Conservation (phyloP, 2,888 invertebrate species). For the Drosophila macrospina region DNA sequence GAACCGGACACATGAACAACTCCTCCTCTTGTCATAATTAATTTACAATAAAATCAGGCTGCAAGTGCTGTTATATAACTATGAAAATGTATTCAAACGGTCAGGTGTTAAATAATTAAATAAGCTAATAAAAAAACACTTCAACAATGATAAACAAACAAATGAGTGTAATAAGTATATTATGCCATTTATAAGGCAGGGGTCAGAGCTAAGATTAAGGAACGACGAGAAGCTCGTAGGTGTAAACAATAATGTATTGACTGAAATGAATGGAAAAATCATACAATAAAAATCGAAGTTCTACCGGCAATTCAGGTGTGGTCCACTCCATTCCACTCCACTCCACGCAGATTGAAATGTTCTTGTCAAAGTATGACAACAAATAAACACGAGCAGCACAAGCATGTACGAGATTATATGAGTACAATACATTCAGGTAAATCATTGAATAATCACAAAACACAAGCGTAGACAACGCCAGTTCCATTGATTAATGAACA, state of each 20-base stretch:
- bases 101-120: constrained; percentile 35
- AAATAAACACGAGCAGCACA: constrained; percentile 31
- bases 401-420: constrained; percentile 10
- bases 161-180: constrained; percentile 44
- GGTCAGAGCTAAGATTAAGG: constrained; percentile 9
- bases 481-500: constrained; percentile 64
- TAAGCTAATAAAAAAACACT: constrained; percentile 36
- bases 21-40: constrained; percentile 3
- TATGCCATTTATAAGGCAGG: constrained; percentile 16
- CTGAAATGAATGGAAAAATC: constrained; percentile 14
- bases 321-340: constrained; percentile 39
- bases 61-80: constrained; percentile 6
- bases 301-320: constrained; percentile 62
- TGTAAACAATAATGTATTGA: constrained; percentile 37
- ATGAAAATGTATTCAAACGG: constrained; percentile 1
- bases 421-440: constrained; percentile 18
- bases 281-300: constrained; percentile 19
- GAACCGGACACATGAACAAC: constrained; percentile 3
- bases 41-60: constrained; percentile 16
- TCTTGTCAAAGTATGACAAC: constrained; percentile 60
- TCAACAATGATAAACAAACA: constrained; percentile 32
- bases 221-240: constrained; percentile 35
- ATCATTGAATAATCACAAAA: constrained; percentile 34
- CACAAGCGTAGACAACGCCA: constrained; percentile 54
- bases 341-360: constrained; percentile 69